These are phyloP conservation scores for Pachyuromys duprasi DNA, from an alignment of 2,797 vertebrate genomes.

Conservation along the genomic window DNA sequence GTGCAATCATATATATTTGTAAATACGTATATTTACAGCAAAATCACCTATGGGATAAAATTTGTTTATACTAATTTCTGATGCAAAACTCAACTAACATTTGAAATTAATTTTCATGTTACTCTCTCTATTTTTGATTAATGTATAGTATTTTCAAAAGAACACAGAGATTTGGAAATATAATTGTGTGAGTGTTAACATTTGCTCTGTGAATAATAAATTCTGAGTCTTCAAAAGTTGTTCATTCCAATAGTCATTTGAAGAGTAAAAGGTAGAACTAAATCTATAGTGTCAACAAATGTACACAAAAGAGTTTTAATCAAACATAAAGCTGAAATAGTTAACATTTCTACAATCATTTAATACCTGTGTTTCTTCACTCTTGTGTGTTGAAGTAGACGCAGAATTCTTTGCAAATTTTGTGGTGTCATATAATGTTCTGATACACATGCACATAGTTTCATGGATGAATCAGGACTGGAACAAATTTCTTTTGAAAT, in stretches of 20 bases:
- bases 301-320: background rate
- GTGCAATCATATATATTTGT: too few relatives aligned
- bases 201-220: background rate
- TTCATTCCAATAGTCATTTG: background rate
- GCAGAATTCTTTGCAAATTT: background rate
- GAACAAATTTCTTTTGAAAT: background rate
- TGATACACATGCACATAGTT: background rate
- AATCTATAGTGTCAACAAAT: background rate
- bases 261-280: background rate
- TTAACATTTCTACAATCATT: background rate
- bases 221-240: background rate
- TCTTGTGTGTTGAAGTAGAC: background rate
- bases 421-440: background rate
- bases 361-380: background rate
- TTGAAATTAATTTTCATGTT: background rate
- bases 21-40: background rate
- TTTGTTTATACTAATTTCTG: background rate
- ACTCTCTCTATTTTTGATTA: background rate
- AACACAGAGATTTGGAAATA: background rate
- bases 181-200: background rate
- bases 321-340: background rate
- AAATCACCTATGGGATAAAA: background rate
- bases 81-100: background rate
- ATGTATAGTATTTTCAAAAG: background rate
- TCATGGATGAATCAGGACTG: background rate